Conservation (phyloP, 2,113 vertebrate species). For the Rostratula benghalensis region DNA sequence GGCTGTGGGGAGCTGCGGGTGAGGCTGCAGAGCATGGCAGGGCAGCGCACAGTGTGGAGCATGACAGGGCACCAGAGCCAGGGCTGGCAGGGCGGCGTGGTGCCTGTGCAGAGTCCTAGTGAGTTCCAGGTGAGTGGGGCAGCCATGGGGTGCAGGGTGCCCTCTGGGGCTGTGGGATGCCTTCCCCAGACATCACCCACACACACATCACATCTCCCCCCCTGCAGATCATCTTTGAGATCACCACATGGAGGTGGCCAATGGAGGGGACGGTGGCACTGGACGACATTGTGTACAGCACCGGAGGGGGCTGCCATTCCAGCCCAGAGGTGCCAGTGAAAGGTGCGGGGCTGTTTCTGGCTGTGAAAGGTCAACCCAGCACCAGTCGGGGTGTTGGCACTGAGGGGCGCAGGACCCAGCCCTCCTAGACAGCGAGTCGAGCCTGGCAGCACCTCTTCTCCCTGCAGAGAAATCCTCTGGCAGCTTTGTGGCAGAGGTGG, state of each 20-base stretch:
- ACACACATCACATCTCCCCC: neutral
- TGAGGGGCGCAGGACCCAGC: neutral
- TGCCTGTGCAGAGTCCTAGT: conserved; percentile 25
- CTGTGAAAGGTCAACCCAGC: neutral
- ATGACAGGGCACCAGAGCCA: neutral
- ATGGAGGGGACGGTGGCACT: conserved; percentile 67
- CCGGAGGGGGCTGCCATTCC: neutral
- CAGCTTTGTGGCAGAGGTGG: accelerated
- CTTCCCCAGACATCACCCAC: neutral
- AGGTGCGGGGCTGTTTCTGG: neutral
- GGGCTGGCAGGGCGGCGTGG: conserved; percentile 30
- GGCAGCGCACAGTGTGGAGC: conserved; percentile 60
- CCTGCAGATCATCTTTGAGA: conserved; percentile 71
- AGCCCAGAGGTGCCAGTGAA: neutral
- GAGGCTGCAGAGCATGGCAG: neutral
- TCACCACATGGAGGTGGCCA: conserved; percentile 30
- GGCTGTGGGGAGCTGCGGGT: conserved; percentile 69
- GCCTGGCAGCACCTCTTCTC: neutral
- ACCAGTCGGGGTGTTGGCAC: accelerated
- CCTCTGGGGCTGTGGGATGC: accelerated
- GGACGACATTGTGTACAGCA: conserved; percentile 66
- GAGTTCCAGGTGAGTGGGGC: conserved; percentile 73
- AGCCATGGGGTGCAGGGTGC: neutral
- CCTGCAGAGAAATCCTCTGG: neutral
- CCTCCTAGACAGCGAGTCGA: neutral